Evolutionary conservation across 2,888 invertebrate species (phyloP).

Genomic region (Abrostola triplasia): DNA sequence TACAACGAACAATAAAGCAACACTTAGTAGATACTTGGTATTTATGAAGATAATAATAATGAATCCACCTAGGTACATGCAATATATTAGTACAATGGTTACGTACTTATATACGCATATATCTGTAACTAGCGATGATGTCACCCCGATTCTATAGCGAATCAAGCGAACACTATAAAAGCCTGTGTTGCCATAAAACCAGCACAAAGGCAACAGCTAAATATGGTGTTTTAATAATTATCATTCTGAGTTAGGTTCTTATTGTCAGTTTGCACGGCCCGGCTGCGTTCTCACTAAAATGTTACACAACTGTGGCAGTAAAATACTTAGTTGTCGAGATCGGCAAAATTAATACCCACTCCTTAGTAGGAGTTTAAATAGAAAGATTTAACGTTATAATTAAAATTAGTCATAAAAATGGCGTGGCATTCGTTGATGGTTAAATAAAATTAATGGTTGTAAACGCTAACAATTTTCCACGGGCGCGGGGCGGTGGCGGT

Average conservation of each 20-base stretch:
- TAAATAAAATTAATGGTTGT: conserved; percentile 74
- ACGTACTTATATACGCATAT: conserved; percentile 24
- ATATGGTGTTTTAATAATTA: conserved; percentile 70
- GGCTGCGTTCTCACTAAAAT: conserved; percentile 57
- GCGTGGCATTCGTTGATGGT: conserved; percentile 63
- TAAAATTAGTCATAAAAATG: conserved; percentile 62
- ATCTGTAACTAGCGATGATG: conserved; percentile 54
- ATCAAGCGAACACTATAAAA: conserved; percentile 62
- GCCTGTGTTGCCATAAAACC: conserved; percentile 59
- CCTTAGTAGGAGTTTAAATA: conserved; percentile 42
- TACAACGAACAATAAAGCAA: background rate
- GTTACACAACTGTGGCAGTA: conserved; percentile 56
- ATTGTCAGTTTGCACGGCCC: conserved; percentile 51
- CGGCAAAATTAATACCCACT: conserved; percentile 49
- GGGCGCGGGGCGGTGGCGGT: conserved; percentile 52
- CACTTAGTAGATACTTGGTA: background rate
- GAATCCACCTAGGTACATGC: background rate
- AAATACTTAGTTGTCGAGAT: conserved; percentile 49
- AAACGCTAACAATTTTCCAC: conserved; percentile 73
- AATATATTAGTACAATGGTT: conserved; percentile 29
- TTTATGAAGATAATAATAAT: background rate
- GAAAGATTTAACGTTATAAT: conserved; percentile 58
- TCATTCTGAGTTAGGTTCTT: conserved; percentile 60
- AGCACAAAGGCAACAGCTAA: conserved; percentile 62
- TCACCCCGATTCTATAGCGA: conserved; percentile 58